Base-by-base conservation (phyloP, 2,113 vertebrate genomes). In the Delphinapterus leucas region DNA sequence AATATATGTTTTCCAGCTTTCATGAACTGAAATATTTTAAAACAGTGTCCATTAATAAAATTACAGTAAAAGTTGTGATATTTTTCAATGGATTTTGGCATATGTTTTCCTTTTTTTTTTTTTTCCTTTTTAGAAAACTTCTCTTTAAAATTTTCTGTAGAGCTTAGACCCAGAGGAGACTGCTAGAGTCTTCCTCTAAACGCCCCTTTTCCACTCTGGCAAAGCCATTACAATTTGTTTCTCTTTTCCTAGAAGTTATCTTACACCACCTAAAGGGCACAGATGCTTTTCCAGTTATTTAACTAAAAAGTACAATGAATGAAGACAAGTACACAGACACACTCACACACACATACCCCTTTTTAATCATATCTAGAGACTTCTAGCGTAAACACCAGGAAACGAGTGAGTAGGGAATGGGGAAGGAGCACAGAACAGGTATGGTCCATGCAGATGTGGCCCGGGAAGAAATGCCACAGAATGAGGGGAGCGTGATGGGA, bases 241-340 rank as follows among this genome's bases (percentile, higher is more conserved):
- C 31, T 88, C 33, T 94, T 85, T 92, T 83, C n/a, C 86, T 90
- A 41, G 14, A 93, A 60, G 26, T 63, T 93, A 76, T 44, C 13
- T 83, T 58, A 53, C 4, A 90, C 60, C 55, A 49, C 68, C 26
- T 81, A 58, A 71, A 88, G 47, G 67, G 20, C 73, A 38, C 17
- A 74, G n/a, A 47, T 63, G 80, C 36, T 88, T 93, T 90, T 88
- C 65, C 10, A 74, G 77, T 81, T 85, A 41, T 91, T 96, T 97
- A 47, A 82, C 26, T 80, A 61, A 76, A 84, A 91, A 55, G 15
- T 36, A 65, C 28, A 85, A 21, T 55, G 60, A 96, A 83, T 87
- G 49, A 88, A 88, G 68, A 55, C 61, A 87, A 77, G 25, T n/a
- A 31, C 11, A 68, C 44, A 53, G 49, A 49, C 3, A 60, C 31